Conservation (phyloP, 2,113 vertebrate species). For the Sinocyclocheilus grahami region DNA sequence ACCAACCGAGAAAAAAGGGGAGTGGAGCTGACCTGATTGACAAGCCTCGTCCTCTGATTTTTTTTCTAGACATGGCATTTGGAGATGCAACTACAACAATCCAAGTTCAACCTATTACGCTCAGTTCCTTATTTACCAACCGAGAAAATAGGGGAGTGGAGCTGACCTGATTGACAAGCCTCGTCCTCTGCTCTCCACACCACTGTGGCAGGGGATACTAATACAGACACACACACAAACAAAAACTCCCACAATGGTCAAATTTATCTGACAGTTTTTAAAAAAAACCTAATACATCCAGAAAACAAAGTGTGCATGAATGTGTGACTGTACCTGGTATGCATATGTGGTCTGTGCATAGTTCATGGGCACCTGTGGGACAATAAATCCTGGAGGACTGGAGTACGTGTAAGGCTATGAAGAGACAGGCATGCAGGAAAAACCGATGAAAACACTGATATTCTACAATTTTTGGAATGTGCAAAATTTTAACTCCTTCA, state of each 20-base stretch:
- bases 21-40: constrained; percentile 70
- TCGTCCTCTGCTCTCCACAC: constrained; percentile 70
- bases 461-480: not conserved
- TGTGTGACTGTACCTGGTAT: constrained; percentile 80
- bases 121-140: not conserved
- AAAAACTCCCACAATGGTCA: not conserved
- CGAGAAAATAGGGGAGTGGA: not conserved
- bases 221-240: not conserved
- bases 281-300: not conserved
- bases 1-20: not conserved
- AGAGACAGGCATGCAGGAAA: constrained; percentile 33
- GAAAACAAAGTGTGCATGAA: not conserved
- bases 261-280: not conserved
- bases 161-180: constrained; percentile 72
- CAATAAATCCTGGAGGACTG: constrained; percentile 74
- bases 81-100: not conserved
- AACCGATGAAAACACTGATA: not conserved
- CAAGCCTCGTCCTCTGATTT: constrained; percentile 67
- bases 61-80: too few species aligned
- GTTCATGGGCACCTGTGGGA: constrained; percentile 85
- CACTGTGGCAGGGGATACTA: constrained; percentile 70
- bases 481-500: not conserved
- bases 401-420: constrained; percentile 82
- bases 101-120: not conserved
- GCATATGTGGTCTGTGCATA: constrained; percentile 82